These are phyloP conservation scores for Lasioglossum pauxillum DNA, from an alignment of 2,888 invertebrate species.

Conservation along the genomic window DNA sequence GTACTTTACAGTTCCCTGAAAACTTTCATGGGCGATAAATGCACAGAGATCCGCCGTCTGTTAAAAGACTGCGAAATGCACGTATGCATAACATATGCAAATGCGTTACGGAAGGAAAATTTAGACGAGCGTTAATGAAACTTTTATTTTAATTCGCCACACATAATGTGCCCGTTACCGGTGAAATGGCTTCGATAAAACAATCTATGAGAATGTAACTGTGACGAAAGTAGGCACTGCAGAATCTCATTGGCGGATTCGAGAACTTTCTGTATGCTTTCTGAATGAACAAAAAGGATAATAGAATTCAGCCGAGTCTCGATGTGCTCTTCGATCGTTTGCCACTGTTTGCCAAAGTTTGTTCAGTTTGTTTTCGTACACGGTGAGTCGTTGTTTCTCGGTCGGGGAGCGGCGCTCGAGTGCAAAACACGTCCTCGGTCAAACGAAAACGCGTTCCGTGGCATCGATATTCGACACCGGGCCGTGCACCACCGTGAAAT, in stretches of 20 bases:
- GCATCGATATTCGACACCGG: conserved; percentile 27
- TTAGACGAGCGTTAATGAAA: neutral
- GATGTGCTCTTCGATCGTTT: neutral
- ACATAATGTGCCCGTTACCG: neutral
- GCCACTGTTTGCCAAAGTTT: neutral
- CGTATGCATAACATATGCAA: neutral
- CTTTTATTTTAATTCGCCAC: neutral
- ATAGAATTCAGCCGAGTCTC: neutral
- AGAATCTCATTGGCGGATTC: neutral
- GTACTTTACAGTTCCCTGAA: neutral
- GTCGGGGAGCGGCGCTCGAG: neutral
- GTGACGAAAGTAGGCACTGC: neutral
- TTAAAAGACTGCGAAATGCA: conserved; percentile 2
- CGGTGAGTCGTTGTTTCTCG: neutral
- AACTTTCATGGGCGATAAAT: neutral
- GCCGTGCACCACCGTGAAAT: conserved; percentile 9
- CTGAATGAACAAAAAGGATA: neutral
- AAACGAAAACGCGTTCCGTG: conserved; percentile 1
- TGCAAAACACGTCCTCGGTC: neutral
- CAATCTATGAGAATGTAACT: neutral
- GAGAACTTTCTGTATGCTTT: neutral
- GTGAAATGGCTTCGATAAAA: neutral
- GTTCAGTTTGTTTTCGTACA: neutral
- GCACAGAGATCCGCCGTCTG: neutral
- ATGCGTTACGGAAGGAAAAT: neutral